phyloP scores from a whole-genome alignment of 2,888 invertebrate genomes.

The Drosophila fulvimacula region DNA sequence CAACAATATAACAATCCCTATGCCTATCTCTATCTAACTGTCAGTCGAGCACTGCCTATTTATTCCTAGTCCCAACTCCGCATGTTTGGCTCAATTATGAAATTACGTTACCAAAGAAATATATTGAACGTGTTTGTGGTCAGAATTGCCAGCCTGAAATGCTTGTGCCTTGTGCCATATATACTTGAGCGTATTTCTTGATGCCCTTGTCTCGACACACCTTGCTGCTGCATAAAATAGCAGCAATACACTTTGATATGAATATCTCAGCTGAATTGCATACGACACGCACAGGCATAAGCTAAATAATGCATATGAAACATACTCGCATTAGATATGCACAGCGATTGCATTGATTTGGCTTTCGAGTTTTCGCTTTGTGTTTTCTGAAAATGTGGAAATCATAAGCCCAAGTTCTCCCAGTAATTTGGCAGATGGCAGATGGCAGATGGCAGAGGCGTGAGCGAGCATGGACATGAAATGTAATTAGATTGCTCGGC shows the following conservation, averaged over 20 bases:
- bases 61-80: too few relatives aligned
- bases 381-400: slow-evolving; percentile 7
- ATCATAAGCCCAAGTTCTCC: not conserved
- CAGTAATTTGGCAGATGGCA: slow-evolving; percentile 7
- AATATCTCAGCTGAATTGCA: slow-evolving; percentile 7
- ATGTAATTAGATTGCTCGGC: slow-evolving; percentile 38
- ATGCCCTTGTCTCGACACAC: not conserved
- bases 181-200: not conserved
- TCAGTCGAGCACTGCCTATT: too few relatives aligned
- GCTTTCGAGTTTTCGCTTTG: slow-evolving; percentile 3
- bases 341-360: slow-evolving; percentile 6
- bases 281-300: slow-evolving; percentile 1
- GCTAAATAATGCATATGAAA: slow-evolving; percentile 32
- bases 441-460: not conserved
- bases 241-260: slow-evolving; percentile 6
- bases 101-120: not conserved
- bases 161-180: not conserved
- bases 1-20: not conserved
- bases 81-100: not conserved
- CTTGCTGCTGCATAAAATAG: slow-evolving; percentile 3
- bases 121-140: not conserved
- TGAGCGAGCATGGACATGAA: not conserved
- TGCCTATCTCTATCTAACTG: too few relatives aligned
- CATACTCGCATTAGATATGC: slow-evolving; percentile 9
- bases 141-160: not conserved